phyloP scores from a whole-genome alignment of 2,888 invertebrate species.

The Taenaris catops region DNA sequence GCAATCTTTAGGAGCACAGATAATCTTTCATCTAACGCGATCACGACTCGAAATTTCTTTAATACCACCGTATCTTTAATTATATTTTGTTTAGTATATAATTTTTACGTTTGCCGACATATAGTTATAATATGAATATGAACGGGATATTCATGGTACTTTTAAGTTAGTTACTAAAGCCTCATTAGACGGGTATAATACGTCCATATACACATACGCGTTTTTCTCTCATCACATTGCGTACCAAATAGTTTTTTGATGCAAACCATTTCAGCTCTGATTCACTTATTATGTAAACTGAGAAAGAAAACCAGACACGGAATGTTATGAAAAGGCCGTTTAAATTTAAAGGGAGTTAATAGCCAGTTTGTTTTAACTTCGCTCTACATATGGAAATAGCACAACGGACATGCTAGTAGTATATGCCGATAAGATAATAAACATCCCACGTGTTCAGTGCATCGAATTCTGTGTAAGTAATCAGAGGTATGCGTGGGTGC shows the following conservation, averaged over 20 bases:
- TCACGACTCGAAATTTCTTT: too few relatives aligned
- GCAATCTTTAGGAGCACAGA: too few relatives aligned
- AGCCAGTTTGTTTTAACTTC: conserved; percentile 7
- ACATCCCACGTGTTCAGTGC: conserved; percentile 50
- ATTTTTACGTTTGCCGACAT: too few relatives aligned
- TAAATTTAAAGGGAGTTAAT: conserved; percentile 5
- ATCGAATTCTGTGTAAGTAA: conserved; percentile 23
- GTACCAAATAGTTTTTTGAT: conserved; percentile 2
- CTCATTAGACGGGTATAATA: too few relatives aligned
- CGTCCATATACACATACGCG: too few relatives aligned
- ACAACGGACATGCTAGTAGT: conserved; percentile 8
- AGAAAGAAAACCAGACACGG: conserved; percentile 6
- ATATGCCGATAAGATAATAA: conserved; percentile 65
- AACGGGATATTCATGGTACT: too few relatives aligned
- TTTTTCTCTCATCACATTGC: too few relatives aligned
- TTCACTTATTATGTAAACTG: conserved; percentile 2
- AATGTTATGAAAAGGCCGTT: conserved; percentile 5
- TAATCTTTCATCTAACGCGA: too few relatives aligned
- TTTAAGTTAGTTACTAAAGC: too few relatives aligned
- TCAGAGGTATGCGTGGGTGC: conserved; percentile 44
- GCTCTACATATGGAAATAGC: conserved; percentile 13
- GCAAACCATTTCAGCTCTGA: conserved; percentile 4
- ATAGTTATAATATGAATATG: too few relatives aligned
- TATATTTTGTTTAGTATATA: too few relatives aligned
- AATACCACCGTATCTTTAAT: too few relatives aligned